A percentile compares a stretch with the other conserved stretches of the same genome.
These are phyloP conservation scores for Rallus limicola DNA, from an alignment of 2,113 vertebrate species.

Conservation along the genomic window DNA sequence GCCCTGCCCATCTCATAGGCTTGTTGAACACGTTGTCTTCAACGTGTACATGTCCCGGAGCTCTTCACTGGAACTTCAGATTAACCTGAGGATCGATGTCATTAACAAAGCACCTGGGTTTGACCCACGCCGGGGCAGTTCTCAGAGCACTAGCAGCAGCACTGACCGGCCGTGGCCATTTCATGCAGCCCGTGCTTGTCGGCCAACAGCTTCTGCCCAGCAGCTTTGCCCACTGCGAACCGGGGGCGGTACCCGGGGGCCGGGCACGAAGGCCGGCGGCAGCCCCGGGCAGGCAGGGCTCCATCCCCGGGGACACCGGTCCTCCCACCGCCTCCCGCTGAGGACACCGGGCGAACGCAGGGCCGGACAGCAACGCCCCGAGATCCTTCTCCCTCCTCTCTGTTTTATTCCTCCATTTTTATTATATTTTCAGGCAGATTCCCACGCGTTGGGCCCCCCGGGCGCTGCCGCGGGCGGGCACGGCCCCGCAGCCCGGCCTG, in stretches of 20 bases:
- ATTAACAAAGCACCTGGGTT: background rate
- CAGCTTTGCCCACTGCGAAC: background rate
- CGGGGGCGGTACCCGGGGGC: background rate
- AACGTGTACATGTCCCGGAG: background rate
- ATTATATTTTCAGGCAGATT: rapidly evolving
- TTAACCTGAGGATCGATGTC: background rate
- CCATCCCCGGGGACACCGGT: background rate
- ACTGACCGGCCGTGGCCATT: background rate
- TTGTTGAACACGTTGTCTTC: background rate
- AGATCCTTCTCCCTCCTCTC: background rate
- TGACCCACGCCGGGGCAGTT: background rate
- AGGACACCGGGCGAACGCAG: background rate
- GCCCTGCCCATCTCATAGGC: background rate
- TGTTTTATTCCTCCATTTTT: background rate
- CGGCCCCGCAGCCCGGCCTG: background rate
- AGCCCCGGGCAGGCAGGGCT: too few species aligned
- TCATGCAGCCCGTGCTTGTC: background rate
- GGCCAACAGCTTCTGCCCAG: background rate
- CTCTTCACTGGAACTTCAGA: background rate
- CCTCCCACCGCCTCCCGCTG: background rate
- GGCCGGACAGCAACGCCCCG: background rate
- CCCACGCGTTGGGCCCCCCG: background rate
- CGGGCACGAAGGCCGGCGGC: background rate
- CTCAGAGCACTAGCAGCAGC: background rate
- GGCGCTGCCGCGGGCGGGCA: background rate